Evolutionary conservation across 2,888 invertebrate genomes (phyloP), one percentile per base, ranked within the genome.

Genomic region (Drosophila maculinotata): DNA sequence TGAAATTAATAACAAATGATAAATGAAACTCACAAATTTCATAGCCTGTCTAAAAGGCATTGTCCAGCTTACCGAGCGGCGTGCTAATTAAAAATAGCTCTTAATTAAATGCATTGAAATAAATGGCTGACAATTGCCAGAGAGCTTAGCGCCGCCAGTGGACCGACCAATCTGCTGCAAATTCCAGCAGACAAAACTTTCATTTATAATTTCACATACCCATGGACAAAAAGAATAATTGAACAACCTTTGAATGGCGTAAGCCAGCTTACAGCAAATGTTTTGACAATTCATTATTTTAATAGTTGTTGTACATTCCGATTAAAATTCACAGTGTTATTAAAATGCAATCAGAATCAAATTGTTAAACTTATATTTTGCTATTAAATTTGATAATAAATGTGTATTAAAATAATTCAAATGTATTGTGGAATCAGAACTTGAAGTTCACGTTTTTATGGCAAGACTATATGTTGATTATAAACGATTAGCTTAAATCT

Each of bases 21-120:
- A 59, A 68, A 54, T 62, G 63, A 56, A 66, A 54, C 60, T 51
- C 58, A 62, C 62, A 74, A 69, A 67, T 59, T 76, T 56, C 49
- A 48, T 54, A 42, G 63, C 47, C 39, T 69, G 69, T 78, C 74
- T 81, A 59, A 72, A 60, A 57, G 12, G 26, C 28, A 33, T 26
- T 62, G 26, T 35, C 20, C 1, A 6, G 10, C 7, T 10, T n/a
- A n/a, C 28, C 4, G 17, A 7, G 8, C 6, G 5, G 17, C 10
- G 8, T n/a, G 12, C 9, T 31, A 39, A 51, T 52, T 53, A 31
- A n/a, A 33, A 41, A 17, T 4, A 35, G 49, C 49, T 51, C 53
- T 30, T 41, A 54, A 53, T 58, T 45, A 73, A 57, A 35, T 67
- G 41, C 45, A 67, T 45, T 51, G n/a, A 59, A 54, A 56, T 67